phyloP scores from a whole-genome alignment of 2,113 vertebrate genomes.

The Saccopteryx leptura region DNA sequence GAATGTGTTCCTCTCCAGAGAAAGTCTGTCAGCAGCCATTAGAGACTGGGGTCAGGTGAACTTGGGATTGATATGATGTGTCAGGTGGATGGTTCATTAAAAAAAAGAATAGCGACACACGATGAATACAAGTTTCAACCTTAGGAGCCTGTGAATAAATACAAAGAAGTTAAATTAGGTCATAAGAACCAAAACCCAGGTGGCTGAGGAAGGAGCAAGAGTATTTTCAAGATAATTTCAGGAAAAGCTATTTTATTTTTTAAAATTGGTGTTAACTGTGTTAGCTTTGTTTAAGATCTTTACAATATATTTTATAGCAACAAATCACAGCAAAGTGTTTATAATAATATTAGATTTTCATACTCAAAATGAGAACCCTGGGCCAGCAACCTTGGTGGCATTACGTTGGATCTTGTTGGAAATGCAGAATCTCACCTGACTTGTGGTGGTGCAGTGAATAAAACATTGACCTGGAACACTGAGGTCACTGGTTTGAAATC shows the following conservation, averaged over 20 bases:
- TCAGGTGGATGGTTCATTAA: background rate
- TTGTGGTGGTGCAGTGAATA: too few species aligned
- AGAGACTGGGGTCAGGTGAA: background rate
- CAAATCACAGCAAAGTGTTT: background rate
- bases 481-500: too few species aligned
- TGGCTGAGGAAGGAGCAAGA: background rate
- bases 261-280: background rate
- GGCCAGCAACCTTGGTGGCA: background rate
- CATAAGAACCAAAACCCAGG: background rate
- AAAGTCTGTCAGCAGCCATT: background rate
- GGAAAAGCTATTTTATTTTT: background rate
- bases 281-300: background rate
- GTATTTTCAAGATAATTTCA: constrained; percentile 9
- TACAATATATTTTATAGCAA: background rate
- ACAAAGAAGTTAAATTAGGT: background rate
- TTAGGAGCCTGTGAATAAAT: background rate
- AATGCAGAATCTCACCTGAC: background rate
- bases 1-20: background rate
- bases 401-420: background rate
- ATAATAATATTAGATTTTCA: background rate
- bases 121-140: background rate
- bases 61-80: background rate
- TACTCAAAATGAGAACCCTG: background rate
- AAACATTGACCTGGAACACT: too few species aligned
- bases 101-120: background rate